phyloP scores from a whole-genome alignment of 2,113 vertebrate species.

The Pardalotus punctatus region DNA sequence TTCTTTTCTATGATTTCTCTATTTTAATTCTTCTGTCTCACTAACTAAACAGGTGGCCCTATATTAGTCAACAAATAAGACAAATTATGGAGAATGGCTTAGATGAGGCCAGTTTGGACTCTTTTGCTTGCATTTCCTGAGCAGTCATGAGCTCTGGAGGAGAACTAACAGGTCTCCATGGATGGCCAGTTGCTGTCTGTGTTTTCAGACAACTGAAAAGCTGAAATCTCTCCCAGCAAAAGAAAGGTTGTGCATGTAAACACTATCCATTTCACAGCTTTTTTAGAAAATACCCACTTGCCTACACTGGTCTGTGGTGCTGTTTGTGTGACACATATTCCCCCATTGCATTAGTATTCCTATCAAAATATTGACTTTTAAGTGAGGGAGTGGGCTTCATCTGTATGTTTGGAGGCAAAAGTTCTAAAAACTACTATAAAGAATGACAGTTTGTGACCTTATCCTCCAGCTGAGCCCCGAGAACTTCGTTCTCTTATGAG shows the following conservation, averaged over 20 bases:
- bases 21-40: neutral
- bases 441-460: neutral
- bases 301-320: neutral
- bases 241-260: neutral
- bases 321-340: neutral
- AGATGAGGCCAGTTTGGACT: neutral
- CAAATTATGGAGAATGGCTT: neutral
- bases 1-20: neutral
- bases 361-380: neutral
- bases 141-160: neutral
- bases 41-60: neutral
- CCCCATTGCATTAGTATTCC: neutral
- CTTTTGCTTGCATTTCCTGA: neutral
- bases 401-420: neutral
- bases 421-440: neutral
- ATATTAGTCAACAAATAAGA: neutral
- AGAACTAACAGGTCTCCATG: neutral
- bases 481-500: neutral
- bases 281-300: neutral
- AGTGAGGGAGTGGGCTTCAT: neutral
- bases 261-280: neutral
- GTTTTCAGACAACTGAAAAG: neutral
- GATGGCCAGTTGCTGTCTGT: neutral
- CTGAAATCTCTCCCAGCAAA: neutral
- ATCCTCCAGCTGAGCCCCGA: neutral